Evolutionary conservation across 2,888 invertebrate species (phyloP).

Genomic region (Platynereis dumerilii): DNA sequence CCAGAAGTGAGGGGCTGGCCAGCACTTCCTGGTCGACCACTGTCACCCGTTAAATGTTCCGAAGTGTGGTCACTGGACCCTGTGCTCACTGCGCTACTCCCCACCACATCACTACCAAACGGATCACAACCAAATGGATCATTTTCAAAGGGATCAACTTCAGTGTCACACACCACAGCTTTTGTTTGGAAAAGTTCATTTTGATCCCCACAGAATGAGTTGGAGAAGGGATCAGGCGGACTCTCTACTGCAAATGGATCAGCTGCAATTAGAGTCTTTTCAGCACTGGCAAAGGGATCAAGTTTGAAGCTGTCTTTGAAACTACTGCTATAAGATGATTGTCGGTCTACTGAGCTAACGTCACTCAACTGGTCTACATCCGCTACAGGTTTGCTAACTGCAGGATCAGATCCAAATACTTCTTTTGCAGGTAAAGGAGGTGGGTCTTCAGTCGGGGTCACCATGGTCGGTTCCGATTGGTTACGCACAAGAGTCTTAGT

Average conservation of each 20-base stretch:
- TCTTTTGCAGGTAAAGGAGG: too few species aligned
- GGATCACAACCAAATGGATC: conserved; percentile 17
- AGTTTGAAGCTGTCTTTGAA: conserved; percentile 2
- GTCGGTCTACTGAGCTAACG: neutral
- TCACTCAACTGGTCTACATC: conserved; percentile 3
- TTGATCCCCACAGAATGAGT: neutral
- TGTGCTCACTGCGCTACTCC: too few species aligned
- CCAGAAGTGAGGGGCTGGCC: too few species aligned
- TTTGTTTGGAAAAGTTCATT: conserved; percentile 2
- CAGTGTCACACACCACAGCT: neutral
- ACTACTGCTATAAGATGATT: neutral
- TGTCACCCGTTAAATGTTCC: too few species aligned
- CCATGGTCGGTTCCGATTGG: conserved; percentile 2
- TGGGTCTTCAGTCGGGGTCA: neutral
- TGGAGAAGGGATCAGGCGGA: conserved; percentile 3
- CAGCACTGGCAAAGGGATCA: conserved; percentile 1
- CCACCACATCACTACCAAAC: neutral
- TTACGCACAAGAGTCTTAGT: neutral
- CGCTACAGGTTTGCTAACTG: neutral
- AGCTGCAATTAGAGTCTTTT: neutral
- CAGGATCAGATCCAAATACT: neutral
- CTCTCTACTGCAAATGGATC: conserved; percentile 4
- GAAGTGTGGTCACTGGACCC: too few species aligned
- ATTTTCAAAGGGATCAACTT: conserved; percentile 23
- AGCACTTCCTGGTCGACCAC: too few species aligned